A percentile compares a stretch with the other conserved stretches of the same genome.
Conservation (phyloP, 2,888 invertebrate genomes). For the Microchrysa polita region DNA sequence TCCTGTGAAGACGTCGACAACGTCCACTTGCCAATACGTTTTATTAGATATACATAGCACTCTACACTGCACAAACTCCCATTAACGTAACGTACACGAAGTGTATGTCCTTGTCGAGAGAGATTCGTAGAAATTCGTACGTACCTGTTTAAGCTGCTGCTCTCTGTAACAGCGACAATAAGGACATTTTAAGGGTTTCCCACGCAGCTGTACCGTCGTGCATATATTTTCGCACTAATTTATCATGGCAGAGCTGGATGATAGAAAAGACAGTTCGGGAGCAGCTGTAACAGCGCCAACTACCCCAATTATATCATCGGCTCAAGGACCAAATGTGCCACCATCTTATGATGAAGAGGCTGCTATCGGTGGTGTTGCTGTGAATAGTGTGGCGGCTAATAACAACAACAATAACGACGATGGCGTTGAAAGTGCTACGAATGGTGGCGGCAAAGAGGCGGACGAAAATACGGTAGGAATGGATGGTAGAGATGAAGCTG, state of each 20-base stretch:
- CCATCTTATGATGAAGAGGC: slow-evolving; percentile 21
- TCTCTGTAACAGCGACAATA: neutral
- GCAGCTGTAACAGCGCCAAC: slow-evolving; percentile 29
- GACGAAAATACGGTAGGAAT: slow-evolving; percentile 33
- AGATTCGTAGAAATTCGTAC: neutral
- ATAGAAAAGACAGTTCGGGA: slow-evolving; percentile 19
- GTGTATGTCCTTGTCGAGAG: too few relatives aligned
- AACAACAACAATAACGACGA: neutral
- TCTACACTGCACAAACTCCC: too few relatives aligned
- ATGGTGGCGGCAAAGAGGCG: too few relatives aligned
- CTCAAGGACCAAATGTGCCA: neutral
- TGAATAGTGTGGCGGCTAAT: slow-evolving; percentile 15
- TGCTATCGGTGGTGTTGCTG: neutral
- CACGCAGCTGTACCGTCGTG: neutral
- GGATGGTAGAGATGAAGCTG: slow-evolving; percentile 10
- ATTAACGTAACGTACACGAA: too few relatives aligned
- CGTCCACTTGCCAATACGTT: too few relatives aligned
- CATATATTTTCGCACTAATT: slow-evolving; percentile 7
- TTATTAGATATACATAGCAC: too few relatives aligned
- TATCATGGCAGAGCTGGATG: slow-evolving; percentile 16
- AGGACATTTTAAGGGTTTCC: neutral
- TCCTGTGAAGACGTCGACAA: too few relatives aligned
- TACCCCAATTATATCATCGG: neutral
- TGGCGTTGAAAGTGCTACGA: neutral
- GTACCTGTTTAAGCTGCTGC: neutral